Evolutionary conservation across 1,140 invertebrate species (phyloP).

Genomic region (Grapholita molesta): DNA sequence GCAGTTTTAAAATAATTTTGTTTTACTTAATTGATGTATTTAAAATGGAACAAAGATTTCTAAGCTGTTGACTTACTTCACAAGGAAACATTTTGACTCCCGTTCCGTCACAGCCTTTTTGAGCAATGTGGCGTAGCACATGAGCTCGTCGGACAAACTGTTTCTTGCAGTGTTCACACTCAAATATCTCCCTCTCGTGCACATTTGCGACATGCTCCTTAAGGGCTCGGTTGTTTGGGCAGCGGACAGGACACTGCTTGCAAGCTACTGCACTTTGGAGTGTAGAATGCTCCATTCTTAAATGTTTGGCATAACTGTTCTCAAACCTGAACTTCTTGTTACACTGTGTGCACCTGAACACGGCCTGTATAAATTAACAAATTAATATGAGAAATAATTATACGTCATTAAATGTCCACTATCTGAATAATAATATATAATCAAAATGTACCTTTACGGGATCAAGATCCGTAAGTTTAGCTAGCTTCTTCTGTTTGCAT

Average conservation of each 20-base stretch:
- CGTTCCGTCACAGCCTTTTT: conserved; percentile 59
- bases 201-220: conserved; percentile 45
- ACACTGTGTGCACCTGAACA: conserved; percentile 50
- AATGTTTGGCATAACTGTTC: conserved; percentile 44
- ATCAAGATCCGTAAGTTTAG: background rate
- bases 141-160: conserved; percentile 57
- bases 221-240: conserved; percentile 44
- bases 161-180: conserved; percentile 51
- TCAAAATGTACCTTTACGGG: background rate
- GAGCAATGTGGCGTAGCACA: conserved; percentile 57
- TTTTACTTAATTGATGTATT: no score
- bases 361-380: conserved; percentile 29
- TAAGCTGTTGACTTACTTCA: conserved; percentile 43
- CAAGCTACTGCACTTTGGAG: conserved; percentile 51
- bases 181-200: conserved; percentile 49
- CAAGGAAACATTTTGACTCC: conserved; percentile 39
- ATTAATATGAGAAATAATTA: background rate
- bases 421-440: background rate
- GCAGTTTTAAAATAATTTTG: no score
- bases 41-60: no score
- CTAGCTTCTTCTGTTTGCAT: background rate
- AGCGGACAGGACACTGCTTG: conserved; percentile 44
- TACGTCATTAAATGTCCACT: background rate
- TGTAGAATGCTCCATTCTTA: conserved; percentile 54
- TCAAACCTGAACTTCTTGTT: conserved; percentile 59